Evolutionary conservation across 2,113 vertebrate genomes (phyloP), one percentile per base, ranked within the genome.

Genomic region (Anguilla rostrata): DNA sequence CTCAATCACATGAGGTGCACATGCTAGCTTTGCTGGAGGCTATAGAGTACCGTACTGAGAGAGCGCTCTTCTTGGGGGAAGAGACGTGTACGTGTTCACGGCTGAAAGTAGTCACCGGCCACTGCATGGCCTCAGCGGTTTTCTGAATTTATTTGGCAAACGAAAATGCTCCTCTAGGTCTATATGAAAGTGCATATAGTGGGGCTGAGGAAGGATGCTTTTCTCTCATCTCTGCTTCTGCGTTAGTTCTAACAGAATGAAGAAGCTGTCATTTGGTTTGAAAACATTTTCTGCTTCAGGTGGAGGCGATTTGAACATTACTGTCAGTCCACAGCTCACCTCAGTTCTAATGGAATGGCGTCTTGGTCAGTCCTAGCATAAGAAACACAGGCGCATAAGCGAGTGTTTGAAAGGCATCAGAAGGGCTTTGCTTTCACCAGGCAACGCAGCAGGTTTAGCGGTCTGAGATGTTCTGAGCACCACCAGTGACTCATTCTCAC

Each of bases 1-100:
- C 83, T 85, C 86, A 12, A 15, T 92, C 89, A 91, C 91, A 93
- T 92, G 88, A 89, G 84, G 88, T 14, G 85, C 90, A 91, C 88
- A 83, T 86, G 89, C 90, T 86, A 79, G 39, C 2, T 78, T 29
- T 8, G 78, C 82, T 56, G 8, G 57, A 81, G 83, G 85, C 78
- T 18, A 22, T 80, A 29, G 46, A 14, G n/a, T 39, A 40, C 66
- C 46, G 57, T 18, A 22, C 66, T 57, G 1, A 12, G 16, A 40
- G 75, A 53, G 53, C 34, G 82, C 46, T 79, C 34, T 39, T 78
- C 41, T 14, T 80, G 82, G 41, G 40, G 39, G 66, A 34, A 43
- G 6, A 49, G 60, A 66, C 12, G 12, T 40, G 53, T 39, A 12
- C 29, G 5, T 11, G 12, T 39, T 20, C 79, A 41, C 3, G 39